Evolutionary conservation across 1,140 invertebrate genomes (phyloP).

Genomic region (Melanaphis sacchari): DNA sequence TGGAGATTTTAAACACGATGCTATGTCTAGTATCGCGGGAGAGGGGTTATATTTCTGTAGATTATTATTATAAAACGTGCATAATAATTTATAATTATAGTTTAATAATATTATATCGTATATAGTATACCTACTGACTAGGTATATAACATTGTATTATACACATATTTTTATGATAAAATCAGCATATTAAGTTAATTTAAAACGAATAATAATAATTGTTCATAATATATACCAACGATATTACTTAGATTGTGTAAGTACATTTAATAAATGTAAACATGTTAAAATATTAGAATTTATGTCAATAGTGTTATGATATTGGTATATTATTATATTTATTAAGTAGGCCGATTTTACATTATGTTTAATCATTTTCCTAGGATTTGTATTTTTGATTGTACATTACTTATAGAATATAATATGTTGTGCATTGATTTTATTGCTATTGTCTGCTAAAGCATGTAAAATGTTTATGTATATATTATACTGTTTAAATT

Average conservation of each 20-base stretch:
- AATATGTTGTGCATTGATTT: not conserved
- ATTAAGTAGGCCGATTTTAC: not conserved
- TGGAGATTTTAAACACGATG: not conserved
- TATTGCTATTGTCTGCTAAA: not conserved
- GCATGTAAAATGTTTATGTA: not conserved
- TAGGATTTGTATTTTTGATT: not conserved
- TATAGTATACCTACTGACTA: not conserved
- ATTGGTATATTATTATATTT: not conserved
- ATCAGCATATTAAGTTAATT: not conserved
- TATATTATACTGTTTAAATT: not conserved
- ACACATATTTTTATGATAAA: not conserved
- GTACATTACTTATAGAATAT: not conserved
- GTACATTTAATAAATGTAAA: not conserved
- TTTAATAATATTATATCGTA: not conserved
- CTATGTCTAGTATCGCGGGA: not conserved
- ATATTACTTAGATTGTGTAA: not conserved
- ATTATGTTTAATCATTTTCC: not conserved
- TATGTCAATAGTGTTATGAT: not conserved
- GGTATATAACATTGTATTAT: not conserved
- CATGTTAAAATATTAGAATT: not conserved
- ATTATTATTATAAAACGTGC: conserved; percentile 1
- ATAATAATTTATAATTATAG: not conserved
- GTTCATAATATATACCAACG: not conserved
- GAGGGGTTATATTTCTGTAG: not conserved
- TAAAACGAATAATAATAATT: not conserved